Conservation (phyloP, 2,888 invertebrate species). For the Spilosoma lubricipeda region DNA sequence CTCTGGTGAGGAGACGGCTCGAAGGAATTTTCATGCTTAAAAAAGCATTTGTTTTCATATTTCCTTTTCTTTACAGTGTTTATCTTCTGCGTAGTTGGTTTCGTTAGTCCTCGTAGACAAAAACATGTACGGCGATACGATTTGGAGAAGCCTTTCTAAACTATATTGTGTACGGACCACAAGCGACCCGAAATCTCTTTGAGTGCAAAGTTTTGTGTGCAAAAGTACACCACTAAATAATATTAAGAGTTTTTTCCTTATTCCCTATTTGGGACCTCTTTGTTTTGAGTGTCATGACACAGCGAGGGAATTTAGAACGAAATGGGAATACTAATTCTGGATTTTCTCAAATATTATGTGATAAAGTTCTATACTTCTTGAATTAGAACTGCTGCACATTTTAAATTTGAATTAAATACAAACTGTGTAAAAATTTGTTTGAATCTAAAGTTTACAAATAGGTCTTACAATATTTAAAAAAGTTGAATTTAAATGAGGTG, state of each 20-base stretch:
- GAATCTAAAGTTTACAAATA: not conserved
- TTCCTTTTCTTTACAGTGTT: no score
- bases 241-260: conserved; percentile 51
- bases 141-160: not conserved
- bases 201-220: conserved; percentile 65
- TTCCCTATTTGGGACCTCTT: conserved; percentile 35
- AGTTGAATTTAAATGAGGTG: no score
- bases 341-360: conserved; percentile 12
- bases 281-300: conserved; percentile 40
- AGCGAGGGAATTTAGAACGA: conserved; percentile 17
- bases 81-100: not conserved
- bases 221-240: conserved; percentile 48
- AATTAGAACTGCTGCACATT: not conserved
- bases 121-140: not conserved
- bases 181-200: conserved; percentile 49
- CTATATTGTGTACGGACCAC: conserved; percentile 47
- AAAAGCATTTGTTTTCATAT: no score
- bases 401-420: not conserved
- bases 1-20: no score
- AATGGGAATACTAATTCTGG: conserved; percentile 26
- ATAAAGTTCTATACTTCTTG: not conserved
- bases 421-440: not conserved
- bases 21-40: no score
- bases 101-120: not conserved
- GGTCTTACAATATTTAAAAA: not conserved